These are phyloP conservation scores for Xiphias gladius DNA, from an alignment of 2,113 vertebrate species.

Conservation along the genomic window DNA sequence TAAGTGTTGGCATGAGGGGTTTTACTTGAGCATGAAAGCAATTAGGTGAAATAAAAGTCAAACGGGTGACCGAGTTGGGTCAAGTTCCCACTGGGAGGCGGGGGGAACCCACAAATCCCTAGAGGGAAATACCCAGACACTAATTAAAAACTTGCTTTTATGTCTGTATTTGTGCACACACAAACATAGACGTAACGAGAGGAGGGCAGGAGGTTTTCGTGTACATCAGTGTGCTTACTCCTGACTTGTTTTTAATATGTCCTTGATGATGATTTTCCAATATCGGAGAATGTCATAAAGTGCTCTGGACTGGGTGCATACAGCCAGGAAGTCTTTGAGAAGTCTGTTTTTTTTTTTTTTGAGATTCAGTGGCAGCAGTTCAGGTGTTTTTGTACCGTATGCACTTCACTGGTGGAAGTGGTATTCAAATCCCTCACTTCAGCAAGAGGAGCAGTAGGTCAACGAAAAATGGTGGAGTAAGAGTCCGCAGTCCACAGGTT, in stretches of 20 bases:
- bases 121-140: constrained; percentile 55
- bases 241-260: constrained; percentile 30
- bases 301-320: background rate
- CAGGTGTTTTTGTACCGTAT: background rate
- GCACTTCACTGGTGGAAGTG: background rate
- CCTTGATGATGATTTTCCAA: constrained; percentile 26
- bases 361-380: background rate
- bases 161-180: constrained; percentile 49
- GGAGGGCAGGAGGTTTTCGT: constrained; percentile 38
- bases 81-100: constrained; percentile 56
- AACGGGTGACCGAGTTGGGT: constrained; percentile 59
- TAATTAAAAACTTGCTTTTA: constrained; percentile 70
- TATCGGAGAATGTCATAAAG: constrained; percentile 12
- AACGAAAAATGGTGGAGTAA: background rate
- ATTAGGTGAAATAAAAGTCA: constrained; percentile 68
- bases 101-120: constrained; percentile 67
- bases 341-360: too few species aligned
- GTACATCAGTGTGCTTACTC: background rate
- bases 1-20: constrained; percentile 34
- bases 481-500: too few species aligned
- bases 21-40: constrained; percentile 60
- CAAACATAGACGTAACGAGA: constrained; percentile 3
- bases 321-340: constrained; percentile 4
- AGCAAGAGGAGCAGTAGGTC: background rate
- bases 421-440: background rate